A percentile compares a stretch with the other conserved stretches of the same genome.
phyloP scores from a whole-genome alignment of 1,140 invertebrate genomes.

The Hetaerina americana region DNA sequence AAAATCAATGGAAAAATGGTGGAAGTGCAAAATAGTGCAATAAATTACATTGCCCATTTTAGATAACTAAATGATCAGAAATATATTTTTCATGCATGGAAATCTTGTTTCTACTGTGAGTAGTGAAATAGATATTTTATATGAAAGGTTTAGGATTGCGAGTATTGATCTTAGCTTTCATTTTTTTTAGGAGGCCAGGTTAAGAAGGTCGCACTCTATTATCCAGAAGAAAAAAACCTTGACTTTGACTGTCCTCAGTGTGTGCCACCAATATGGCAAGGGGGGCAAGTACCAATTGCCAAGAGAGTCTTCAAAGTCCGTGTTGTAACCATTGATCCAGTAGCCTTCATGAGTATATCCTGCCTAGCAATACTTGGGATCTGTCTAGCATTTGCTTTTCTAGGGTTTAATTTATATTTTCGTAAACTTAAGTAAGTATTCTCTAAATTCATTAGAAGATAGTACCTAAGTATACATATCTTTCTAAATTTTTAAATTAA shows the following conservation, averaged over 20 bases:
- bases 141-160: too few species aligned
- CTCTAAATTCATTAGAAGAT: too few species aligned
- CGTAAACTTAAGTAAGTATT: conserved; percentile 62
- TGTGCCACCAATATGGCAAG: conserved; percentile 53
- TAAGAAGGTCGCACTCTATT: conserved; percentile 58
- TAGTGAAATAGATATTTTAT: too few species aligned
- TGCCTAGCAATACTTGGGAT: conserved; percentile 61
- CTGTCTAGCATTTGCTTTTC: conserved; percentile 57
- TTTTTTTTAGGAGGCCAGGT: conserved; percentile 45
- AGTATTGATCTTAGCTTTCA: too few species aligned
- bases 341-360: conserved; percentile 53
- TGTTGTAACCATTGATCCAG: conserved; percentile 58
- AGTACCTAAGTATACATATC: too few species aligned
- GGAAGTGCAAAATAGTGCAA: too few species aligned
- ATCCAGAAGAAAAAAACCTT: conserved; percentile 46
- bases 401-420: conserved; percentile 78
- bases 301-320: conserved; percentile 53
- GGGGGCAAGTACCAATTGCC: conserved; percentile 61
- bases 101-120: too few species aligned
- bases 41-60: too few species aligned
- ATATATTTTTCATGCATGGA: too few species aligned
- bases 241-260: conserved; percentile 60
- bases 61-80: too few species aligned
- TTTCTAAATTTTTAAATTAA: too few species aligned
- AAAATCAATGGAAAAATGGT: too few species aligned